Conservation (phyloP, 2,113 vertebrate genomes). For the Empidonax traillii region DNA sequence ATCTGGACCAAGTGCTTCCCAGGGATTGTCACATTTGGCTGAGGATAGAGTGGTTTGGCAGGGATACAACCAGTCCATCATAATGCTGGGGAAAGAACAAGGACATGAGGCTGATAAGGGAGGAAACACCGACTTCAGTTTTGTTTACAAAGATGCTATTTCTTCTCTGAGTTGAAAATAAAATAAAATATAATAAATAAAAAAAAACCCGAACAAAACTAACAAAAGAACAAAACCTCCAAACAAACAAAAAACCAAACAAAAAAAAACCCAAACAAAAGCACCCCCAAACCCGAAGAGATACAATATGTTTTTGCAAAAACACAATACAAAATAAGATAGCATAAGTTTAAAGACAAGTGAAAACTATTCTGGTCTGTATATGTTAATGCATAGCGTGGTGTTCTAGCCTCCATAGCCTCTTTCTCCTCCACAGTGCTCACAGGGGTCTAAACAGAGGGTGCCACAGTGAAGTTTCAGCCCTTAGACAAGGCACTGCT, state of each 20-base stretch:
- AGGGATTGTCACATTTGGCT: conserved; percentile 12
- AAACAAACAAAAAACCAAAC: not conserved
- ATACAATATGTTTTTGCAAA: not conserved
- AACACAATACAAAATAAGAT: not conserved
- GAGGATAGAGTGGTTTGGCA: not conserved
- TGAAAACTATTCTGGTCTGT: not conserved
- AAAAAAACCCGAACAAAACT: not conserved
- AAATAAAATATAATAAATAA: not conserved
- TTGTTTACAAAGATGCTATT: not conserved
- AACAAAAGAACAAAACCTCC: not conserved
- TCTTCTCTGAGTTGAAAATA: not conserved
- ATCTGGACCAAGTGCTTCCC: not conserved
- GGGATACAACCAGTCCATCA: not conserved
- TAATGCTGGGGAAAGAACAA: not conserved
- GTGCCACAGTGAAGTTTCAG: not conserved
- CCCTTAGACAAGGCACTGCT: not conserved
- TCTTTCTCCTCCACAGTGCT: not conserved
- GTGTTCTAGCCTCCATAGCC: not conserved
- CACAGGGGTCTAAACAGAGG: not conserved
- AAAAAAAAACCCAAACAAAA: not conserved
- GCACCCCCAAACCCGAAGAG: not conserved
- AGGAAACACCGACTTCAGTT: not conserved
- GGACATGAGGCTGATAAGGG: not conserved
- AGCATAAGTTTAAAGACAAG: not conserved
- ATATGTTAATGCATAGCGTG: not conserved